Conservation (phyloP, 35 echinoderm and acorn worm species). For the Heliocidaris tuberculata region DNA sequence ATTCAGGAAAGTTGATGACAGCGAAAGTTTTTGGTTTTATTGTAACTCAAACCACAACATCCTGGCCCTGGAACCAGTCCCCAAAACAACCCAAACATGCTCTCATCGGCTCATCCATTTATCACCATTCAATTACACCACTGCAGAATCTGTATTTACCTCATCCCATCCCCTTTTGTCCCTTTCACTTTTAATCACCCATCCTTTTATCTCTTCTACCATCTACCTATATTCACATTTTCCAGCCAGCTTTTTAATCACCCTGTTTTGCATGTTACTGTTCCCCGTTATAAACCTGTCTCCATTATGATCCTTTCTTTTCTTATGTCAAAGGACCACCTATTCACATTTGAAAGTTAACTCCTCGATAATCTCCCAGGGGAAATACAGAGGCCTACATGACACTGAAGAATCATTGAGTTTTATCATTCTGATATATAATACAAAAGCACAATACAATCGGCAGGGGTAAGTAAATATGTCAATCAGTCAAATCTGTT, state of each 20-base stretch:
- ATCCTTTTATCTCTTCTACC: background rate
- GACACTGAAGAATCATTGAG: no score
- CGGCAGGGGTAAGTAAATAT: no score
- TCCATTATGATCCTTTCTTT: background rate
- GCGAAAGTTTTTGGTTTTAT: no score
- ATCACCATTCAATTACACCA: background rate
- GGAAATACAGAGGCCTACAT: no score
- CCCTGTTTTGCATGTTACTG: slow-evolving; percentile 31
- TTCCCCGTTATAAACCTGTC: slow-evolving; percentile 31
- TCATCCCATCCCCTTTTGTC: background rate
- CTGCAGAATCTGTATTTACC: background rate
- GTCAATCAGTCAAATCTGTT: no score
- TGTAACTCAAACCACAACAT: no score
- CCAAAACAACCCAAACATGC: slow-evolving; percentile 8
- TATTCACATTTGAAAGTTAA: background rate
- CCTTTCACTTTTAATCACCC: background rate
- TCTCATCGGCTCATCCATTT: background rate
- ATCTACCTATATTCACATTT: background rate
- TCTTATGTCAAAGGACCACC: background rate
- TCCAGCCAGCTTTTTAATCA: background rate
- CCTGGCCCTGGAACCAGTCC: background rate
- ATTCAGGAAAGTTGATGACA: no score
- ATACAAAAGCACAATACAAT: no score
- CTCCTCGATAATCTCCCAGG: background rate
- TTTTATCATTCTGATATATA: no score